Evolutionary conservation across 2,113 vertebrate species (phyloP), one percentile per base, ranked within the genome.

Genomic region (Addax nasomaculatus): DNA sequence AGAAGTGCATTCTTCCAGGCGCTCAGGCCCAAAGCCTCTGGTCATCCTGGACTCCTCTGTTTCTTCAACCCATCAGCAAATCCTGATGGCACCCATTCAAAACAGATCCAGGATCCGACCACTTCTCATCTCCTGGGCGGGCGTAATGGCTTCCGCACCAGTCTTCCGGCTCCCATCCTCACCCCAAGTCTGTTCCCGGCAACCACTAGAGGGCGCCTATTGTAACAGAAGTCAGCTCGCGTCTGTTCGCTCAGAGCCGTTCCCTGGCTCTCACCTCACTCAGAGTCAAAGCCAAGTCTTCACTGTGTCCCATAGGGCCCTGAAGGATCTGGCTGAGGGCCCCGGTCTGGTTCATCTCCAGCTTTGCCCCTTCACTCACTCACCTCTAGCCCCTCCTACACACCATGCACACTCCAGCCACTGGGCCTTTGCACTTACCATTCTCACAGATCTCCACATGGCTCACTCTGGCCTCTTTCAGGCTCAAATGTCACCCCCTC

Each of bases 91-190:
- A n/a, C 43, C 57, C 14, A 3, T 81, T 62, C 36, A n/a, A 19
- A 78, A 67, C 0, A n/a, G 55, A 88, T 33, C 55, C 39, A 7
- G 6, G 58, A 73, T 80, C 43, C 1, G 3, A 47, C 10, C 29
- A 43, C 29, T 30, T 79, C 62, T 88, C 47, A 49, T 30, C 39
- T 85, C 15, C 25, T 53, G 23, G 45, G 45, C 8, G 0, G 7
- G 2, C 12, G 4, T 13, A 1, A 12, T 0, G 25, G 45, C 27
- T 14, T 3, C 6, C 0, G 12, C 25, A 0, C 10, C 0, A 29
- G 57, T 33, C 88, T 78, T 17, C 58, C 10, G 0, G 33, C 25
- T 49, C n/a, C 13, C 21, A 3, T 10, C 33, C 85, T 47, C 67
- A 51, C 33, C 29, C n/a, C 19, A 15, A 36, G 5, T 57, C 70